Base-by-base conservation (phyloP, 1,140 invertebrate species). In the Drosophila sucinea region DNA sequence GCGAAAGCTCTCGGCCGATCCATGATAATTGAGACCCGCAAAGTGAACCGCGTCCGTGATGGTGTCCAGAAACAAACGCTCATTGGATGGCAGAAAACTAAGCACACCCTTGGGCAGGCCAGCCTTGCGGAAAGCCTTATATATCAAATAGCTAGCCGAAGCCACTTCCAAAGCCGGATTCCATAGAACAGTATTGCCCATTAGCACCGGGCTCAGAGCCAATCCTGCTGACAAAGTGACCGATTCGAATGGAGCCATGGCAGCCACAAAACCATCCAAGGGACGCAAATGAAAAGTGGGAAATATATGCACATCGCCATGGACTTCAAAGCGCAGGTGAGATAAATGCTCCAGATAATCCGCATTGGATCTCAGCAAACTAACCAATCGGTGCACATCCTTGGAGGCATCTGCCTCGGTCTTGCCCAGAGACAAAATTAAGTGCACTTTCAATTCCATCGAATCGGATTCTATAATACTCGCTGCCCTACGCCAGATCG, bases 181-280 rank as follows among this genome's bases (percentile, higher is more conserved):
- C 98, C 98, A 99, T 38, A 99, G 81, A 3, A 98, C 97, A 11
- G 95, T 95, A 93, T 99, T 99, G 11, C 98, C 98, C 97, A 99
- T 98, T n/a, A 99, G 93, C 29, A 98, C 97, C 5, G 99, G 98
- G 10, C 98, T 98, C 76, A 98, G 96, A 1, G 97, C 96, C 38
- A 99, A 93, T 93, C 99, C 99, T 33, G 98, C 98, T 62, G 98
- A 98, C 85, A 99, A 99, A 1, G 98, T 98, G 38, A 98, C 99
- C 89, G 99, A 99, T 93, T 99, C 99, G 91, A 99, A 99, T 0
- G 99, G 98, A 56, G 98, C 97, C 5, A 99, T 95, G 0, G 98
- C 98, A 8, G 98, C 98, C 73, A 99, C 96, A 92, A 99, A 99
- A 3, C 99, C 99, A 93, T 99, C 98, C 81, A 99, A 94, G 4